Base-by-base conservation (phyloP, 2,797 vertebrate genomes). In the Serranus cabrilla region DNA sequence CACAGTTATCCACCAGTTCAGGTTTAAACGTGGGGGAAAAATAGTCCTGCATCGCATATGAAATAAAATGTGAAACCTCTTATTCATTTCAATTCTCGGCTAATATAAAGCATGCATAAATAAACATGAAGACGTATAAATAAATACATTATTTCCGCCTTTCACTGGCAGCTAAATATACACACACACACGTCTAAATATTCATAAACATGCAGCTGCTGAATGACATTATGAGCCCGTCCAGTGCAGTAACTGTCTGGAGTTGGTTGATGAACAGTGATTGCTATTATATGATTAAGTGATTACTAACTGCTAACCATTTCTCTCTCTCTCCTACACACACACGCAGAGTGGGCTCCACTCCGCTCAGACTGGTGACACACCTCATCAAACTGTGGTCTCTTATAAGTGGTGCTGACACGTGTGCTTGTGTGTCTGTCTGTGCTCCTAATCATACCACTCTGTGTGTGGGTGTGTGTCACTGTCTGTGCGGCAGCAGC, bases 311-410 rank as follows among this genome's bases (percentile, higher is more conserved):
- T 55, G 45, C 37, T 46, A 57, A 69, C 43, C 14, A 50, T 47
- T 54, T 69, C 52, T 66, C 27, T 27, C 34, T 20, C 65, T 9
- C 34, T 34, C 27, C 27, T 34, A 42, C 56, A 49, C 55, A 45
- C 47, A 69, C 57, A 59, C 17, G 52, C 52, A 68, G 2, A 69
- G 39, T 21, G 68, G 68, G 46, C 50, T 78, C 34, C 7, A 11
- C 61, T 75, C 51, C 74, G 63, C 67, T 60, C 58, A 74, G 74
- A 81, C 85, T 73, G 59, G 70, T 80, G 76, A 89, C 81, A 87
- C 65, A 74, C 74, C 76, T 80, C 85, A 76, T 86, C 77, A 81
- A 63, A 85, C 54, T 77, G 73, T 69, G 71, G 82, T 60, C 68
- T 64, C 52, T 69, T 57, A 42, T 70, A 82, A 89, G 78, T 71